These are phyloP conservation scores for Tachysurus fulvidraco DNA, from an alignment of 2,113 vertebrate species.

Conservation along the genomic window DNA sequence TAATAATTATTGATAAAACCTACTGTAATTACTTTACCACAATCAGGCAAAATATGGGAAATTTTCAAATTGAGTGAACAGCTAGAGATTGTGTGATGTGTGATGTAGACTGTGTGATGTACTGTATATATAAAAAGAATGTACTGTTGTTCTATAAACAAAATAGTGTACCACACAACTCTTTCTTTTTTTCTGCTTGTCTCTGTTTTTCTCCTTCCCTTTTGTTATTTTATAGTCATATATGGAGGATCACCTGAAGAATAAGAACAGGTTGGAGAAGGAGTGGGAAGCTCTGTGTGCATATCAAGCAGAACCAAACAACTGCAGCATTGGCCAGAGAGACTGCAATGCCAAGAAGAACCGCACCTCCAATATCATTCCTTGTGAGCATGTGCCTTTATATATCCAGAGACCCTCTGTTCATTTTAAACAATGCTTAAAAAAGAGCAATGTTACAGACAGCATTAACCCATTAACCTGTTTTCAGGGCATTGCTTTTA, in stretches of 20 bases:
- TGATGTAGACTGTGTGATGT: not conserved
- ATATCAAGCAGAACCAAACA: slow-evolving; percentile 89
- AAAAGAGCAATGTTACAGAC: not conserved
- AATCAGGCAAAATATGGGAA: not conserved
- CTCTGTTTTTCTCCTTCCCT: slow-evolving; percentile 2
- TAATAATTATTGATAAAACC: not conserved
- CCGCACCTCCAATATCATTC: slow-evolving; percentile 76
- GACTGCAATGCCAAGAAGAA: slow-evolving; percentile 85
- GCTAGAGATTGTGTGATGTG: not conserved
- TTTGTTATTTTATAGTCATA: slow-evolving; percentile 76
- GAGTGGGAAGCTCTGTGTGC: slow-evolving; percentile 93
- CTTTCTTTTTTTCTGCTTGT: not conserved
- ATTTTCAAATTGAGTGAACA: not conserved
- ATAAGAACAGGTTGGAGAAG: slow-evolving; percentile 88
- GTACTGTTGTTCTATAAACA: not conserved
- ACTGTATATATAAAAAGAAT: not conserved
- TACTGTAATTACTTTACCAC: not conserved
- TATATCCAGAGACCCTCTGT: not conserved
- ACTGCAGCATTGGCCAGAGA: slow-evolving; percentile 71
- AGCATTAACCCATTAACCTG: not conserved
- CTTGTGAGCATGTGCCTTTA: slow-evolving; percentile 74
- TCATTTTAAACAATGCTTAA: not conserved
- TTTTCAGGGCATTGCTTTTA: not conserved
- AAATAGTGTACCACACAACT: not conserved
- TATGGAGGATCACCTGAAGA: slow-evolving; percentile 97